Base-by-base conservation (phyloP, 2,888 invertebrate species). In the Orthosia gothica region DNA sequence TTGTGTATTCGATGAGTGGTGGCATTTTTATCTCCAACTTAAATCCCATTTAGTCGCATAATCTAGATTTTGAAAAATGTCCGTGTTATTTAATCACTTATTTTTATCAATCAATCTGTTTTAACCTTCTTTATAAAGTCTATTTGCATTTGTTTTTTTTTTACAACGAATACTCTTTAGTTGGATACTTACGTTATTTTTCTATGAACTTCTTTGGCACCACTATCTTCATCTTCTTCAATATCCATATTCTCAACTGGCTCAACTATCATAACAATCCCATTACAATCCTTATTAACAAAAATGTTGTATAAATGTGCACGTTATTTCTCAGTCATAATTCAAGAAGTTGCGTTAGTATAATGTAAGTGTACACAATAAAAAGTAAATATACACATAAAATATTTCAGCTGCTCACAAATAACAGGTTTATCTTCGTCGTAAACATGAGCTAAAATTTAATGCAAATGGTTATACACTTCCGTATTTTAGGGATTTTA, bases 391-490 rank as follows among this genome's bases (percentile, higher is more conserved):
- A 83, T 71, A 71, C 75, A 67, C 84, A 85, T 89, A 88, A 90
- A 90, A 82, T 84, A 86, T 85, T 89, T 88, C 81, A 89, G 84
- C 79, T 85, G 84, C 84, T 85, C 81, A 78, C 82, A 84, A 86
- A 84, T 85, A 86, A 76, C 81, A 77, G 76, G 83, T 83, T 87
- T 90, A 89, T 90, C 86, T 88, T 79, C 78, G 78, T 85, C 87
- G 87, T 90, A 85, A 86, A 86, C 83, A 82, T 85, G 85, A 82
- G 76, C 83, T 79, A 79, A 85, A 84, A 76, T 84, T 83, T 79
- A 83, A 84, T 84, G 84, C 84, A 85, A 85, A 84, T 80, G 83
- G 70, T 73, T 76, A 84, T 72, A 86, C 69, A 84, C 72, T 75
- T 77, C 74, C 79, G 68, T 74, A 74, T 86, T 86, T 80, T 65